Evolutionary conservation across 1,140 invertebrate genomes (phyloP).

Genomic region (Capitella teleta): DNA sequence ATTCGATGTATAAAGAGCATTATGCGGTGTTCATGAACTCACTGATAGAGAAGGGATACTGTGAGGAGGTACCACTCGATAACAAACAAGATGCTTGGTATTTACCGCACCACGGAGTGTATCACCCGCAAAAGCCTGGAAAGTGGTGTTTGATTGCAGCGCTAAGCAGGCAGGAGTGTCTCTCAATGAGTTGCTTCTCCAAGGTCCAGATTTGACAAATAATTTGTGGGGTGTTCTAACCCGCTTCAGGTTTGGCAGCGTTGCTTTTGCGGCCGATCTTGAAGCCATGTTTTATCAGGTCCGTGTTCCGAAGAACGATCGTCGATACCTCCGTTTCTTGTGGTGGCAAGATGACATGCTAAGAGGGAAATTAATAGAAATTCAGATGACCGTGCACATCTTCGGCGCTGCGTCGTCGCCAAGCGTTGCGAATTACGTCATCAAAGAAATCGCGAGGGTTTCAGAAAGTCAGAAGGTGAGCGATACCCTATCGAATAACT

Average conservation of each 20-base stretch:
- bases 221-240: slow-evolving; percentile 3
- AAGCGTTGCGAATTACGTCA: no score
- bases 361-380: no score
- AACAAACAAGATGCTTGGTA: background rate
- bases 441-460: no score
- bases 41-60: background rate
- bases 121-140: slow-evolving; percentile 8
- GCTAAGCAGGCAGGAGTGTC: slow-evolving; percentile 3
- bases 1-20: background rate
- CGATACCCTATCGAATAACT: no score
- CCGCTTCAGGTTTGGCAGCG: background rate
- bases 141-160: slow-evolving; percentile 10
- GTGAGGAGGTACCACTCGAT: background rate
- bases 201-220: slow-evolving; percentile 9
- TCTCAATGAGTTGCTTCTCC: slow-evolving; percentile 6
- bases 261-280: slow-evolving; percentile 14
- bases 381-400: no score
- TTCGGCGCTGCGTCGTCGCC: no score
- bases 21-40: background rate
- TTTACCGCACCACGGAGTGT: slow-evolving; percentile 7
- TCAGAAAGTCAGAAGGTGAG: no score
- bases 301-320: background rate
- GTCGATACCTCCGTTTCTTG: slow-evolving; percentile 7
- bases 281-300: slow-evolving; percentile 17
- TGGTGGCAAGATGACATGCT: slow-evolving; percentile 7